Conservation (phyloP, 1,140 invertebrate species). For the Lamellibrachia luymesi region DNA sequence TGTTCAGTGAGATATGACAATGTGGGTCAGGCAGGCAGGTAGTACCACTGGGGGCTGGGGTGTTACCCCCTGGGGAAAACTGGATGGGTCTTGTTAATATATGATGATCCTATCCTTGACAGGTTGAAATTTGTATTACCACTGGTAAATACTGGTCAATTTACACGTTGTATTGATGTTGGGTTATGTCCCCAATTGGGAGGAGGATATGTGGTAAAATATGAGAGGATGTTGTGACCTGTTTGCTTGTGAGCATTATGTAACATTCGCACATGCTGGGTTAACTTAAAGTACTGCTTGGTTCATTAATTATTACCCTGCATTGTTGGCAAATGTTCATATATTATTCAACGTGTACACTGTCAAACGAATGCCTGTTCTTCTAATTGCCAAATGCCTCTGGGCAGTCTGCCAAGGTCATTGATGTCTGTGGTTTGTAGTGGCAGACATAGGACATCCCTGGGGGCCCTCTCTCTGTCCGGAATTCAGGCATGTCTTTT, state of each 20-base stretch:
- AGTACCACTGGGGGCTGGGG: not conserved
- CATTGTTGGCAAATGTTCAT: not conserved
- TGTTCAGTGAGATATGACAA: slow-evolving; percentile 5
- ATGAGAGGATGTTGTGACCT: not conserved
- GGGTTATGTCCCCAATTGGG: too few species aligned
- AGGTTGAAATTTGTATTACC: not conserved
- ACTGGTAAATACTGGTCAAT: not conserved
- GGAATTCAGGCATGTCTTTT: not conserved
- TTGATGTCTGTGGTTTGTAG: not conserved
- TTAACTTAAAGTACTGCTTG: not conserved
- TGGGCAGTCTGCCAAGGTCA: not conserved
- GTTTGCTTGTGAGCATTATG: not conserved
- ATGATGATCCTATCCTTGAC: not conserved
- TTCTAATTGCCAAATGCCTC: not conserved
- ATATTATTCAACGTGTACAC: not conserved
- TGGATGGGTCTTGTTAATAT: not conserved
- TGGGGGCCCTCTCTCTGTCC: not conserved
- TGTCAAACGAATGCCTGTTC: not conserved
- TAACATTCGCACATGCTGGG: not conserved
- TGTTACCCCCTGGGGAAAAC: not conserved
- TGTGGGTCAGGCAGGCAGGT: not conserved
- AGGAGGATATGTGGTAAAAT: not conserved
- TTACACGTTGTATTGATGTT: not conserved
- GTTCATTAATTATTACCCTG: not conserved
- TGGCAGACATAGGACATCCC: not conserved